Evolutionary conservation across 2,113 vertebrate species (phyloP), one percentile per base, ranked within the genome.

Genomic region (Mola mola): DNA sequence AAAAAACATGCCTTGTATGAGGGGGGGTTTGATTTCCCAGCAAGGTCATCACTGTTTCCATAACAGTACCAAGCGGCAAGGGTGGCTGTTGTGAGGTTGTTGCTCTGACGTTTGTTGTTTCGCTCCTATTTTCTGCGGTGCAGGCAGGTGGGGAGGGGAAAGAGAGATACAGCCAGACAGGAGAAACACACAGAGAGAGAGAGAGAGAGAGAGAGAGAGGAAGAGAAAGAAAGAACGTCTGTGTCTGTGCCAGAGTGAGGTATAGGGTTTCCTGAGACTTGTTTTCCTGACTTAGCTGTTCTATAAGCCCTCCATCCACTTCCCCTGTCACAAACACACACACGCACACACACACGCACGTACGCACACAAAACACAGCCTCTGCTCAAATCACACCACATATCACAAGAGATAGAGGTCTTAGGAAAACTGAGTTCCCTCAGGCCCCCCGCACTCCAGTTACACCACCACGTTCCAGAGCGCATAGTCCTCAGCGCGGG

Each of bases 401-500:
- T 75, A 85, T 90, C 81, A 50, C 61, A 43, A 75, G 58, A 87
- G 89, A 92, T 91, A 84, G 84, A 84, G 69, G 77, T 78, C 86
- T 86, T 89, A 67, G 83, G 83, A 89, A 86, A 89, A 85, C 52
- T 62, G 69, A 88, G 79, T 81, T 86, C 86, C 87, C 83, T 68
- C 60, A 42, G 75, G 79, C 77, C 82, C 81, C 59, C 70, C 10
- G 28, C 33, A 38, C 82, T 91, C 86, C 37, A 49, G 66, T 93
- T 91, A 80, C 90, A 88, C 77, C 81, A 65, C 71, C 53, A 68
- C 65, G 71, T 86, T 89, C 90, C 81, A 78, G 64, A 81, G 70
- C 28, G 77, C 78, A 72, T n/a, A 77, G 77, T 88, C 87, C 90
- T 82, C 61, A 47, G 44, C 21, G 57, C 53, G 61, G 65, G 64